Conservation (phyloP, 2,797 vertebrate genomes). For the Pteropus rufus region DNA sequence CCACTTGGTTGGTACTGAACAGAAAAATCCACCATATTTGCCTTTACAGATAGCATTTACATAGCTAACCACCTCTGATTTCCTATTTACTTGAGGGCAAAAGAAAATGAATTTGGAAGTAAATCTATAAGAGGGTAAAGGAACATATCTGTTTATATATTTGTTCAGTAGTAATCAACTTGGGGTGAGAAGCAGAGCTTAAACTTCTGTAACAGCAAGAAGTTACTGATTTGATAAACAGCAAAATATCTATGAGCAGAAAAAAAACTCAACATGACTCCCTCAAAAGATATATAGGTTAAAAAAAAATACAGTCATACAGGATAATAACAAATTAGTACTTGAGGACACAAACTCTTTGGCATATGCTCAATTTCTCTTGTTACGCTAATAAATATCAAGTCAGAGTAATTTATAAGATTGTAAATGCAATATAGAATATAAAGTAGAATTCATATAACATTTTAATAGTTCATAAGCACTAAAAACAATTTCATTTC, state of each 20-base stretch:
- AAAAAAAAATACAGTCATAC: not conserved
- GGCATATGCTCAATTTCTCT: not conserved
- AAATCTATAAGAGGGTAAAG: not conserved
- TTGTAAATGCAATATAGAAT: not conserved
- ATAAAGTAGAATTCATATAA: not conserved
- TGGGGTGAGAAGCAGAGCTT: not conserved
- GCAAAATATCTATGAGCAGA: not conserved
- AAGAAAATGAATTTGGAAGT: not conserved
- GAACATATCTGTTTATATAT: not conserved
- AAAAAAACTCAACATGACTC: not conserved
- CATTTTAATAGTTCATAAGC: not conserved
- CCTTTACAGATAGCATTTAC: not conserved
- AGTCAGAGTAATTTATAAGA: not conserved
- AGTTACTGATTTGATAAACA: not conserved
- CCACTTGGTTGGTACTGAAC: not conserved
- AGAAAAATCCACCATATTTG: not conserved
- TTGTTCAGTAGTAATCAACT: not conserved
- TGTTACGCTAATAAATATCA: not conserved
- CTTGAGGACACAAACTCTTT: not conserved
- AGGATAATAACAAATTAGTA: not conserved
- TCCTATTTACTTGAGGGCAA: not conserved
- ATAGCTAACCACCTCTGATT: not conserved
- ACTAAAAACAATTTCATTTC: not conserved
- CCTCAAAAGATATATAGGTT: not conserved
- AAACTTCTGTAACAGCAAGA: not conserved